Conservation (phyloP, 2,797 vertebrate genomes). For the Rallus crepitans region DNA sequence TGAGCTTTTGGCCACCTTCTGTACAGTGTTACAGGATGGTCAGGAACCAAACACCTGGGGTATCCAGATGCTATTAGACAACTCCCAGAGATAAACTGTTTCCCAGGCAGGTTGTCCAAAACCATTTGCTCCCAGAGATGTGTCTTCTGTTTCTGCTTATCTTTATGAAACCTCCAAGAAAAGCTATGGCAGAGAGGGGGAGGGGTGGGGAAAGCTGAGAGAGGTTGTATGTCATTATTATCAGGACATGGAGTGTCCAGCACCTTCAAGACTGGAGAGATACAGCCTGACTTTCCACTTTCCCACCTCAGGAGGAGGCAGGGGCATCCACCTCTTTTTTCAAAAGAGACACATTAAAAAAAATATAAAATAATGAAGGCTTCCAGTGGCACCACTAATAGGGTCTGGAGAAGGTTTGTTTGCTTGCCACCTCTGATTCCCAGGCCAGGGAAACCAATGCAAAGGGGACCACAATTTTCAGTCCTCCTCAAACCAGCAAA, state of each 20-base stretch:
- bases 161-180: background rate
- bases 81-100: background rate
- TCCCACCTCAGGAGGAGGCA: background rate
- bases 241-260: background rate
- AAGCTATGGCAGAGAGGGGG: background rate
- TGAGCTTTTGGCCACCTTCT: background rate
- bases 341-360: background rate
- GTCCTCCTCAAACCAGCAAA: background rate
- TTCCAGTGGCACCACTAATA: background rate
- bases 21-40: background rate
- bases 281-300: background rate
- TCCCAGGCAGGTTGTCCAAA: rapidly evolving
- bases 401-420: background rate
- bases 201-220: background rate
- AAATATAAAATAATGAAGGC: background rate
- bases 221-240: background rate
- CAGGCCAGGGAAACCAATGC: background rate
- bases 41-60: background rate
- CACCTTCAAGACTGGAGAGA: background rate
- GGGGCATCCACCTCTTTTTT: background rate
- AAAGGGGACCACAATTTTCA: background rate
- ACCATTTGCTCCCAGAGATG: background rate
- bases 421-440: background rate
- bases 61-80: background rate
- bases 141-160: background rate